A percentile compares a stretch with the other conserved stretches of the same genome.
phyloP scores from a whole-genome alignment of 2,113 vertebrate species.

The Elaphurus davidianus region DNA sequence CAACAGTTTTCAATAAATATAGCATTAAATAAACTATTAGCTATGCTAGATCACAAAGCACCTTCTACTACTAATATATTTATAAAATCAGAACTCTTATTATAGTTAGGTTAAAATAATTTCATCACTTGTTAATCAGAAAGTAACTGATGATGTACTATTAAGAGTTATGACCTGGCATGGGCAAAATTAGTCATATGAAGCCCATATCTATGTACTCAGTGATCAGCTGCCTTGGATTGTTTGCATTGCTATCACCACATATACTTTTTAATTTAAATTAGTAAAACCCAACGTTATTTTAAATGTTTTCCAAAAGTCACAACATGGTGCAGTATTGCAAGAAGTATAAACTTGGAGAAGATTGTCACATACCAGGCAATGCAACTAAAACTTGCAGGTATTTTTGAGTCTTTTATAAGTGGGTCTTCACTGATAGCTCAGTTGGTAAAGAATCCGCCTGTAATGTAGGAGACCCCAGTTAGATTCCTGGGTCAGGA shows the following conservation, averaged over 20 bases:
- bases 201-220: neutral
- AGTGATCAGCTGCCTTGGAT: neutral
- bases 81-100: neutral
- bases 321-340: neutral
- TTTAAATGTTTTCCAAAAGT: neutral
- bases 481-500: neutral
- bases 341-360: neutral
- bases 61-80: neutral
- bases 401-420: neutral
- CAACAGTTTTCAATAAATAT: neutral
- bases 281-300: neutral
- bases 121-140: neutral
- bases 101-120: neutral
- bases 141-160: neutral
- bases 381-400: neutral
- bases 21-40: neutral
- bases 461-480: fast-evolving
- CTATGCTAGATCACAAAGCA: neutral
- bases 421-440: neutral
- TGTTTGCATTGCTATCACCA: neutral
- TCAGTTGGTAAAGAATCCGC: neutral
- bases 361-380: neutral
- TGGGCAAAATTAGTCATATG: neutral
- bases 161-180: neutral
- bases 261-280: neutral